A percentile compares a stretch with the other conserved stretches of the same genome.
Conservation (phyloP, 2,797 vertebrate genomes). For the Ptychobarbus kaznakovi region DNA sequence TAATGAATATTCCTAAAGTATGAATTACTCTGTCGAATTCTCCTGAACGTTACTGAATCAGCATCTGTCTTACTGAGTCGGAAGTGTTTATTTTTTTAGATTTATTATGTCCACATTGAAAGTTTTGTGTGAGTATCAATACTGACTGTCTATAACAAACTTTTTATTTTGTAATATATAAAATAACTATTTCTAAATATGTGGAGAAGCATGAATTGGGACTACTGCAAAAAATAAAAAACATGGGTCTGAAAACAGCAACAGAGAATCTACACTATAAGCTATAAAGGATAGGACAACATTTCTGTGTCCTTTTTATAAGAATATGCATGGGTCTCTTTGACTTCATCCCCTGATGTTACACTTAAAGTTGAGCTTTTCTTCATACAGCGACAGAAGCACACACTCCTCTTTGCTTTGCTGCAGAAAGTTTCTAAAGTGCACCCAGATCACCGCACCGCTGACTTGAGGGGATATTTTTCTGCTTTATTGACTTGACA, state of each 20-base stretch:
- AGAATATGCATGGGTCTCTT: slow-evolving; percentile 46
- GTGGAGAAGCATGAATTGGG: not conserved
- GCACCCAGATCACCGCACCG: slow-evolving; percentile 42
- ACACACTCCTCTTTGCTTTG: slow-evolving; percentile 4
- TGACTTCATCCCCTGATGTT: slow-evolving; percentile 16
- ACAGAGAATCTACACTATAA: not conserved
- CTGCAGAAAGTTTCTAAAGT: slow-evolving; percentile 49
- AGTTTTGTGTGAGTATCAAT: not conserved
- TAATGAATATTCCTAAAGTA: not conserved
- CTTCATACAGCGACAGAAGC: not conserved
- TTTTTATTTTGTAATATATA: not conserved
- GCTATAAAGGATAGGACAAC: slow-evolving; percentile 47
- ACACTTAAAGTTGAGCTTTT: slow-evolving; percentile 43
- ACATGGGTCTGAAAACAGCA: not conserved
- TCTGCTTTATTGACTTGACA: slow-evolving; percentile 49
- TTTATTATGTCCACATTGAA: not conserved
- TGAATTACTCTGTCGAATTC: not conserved
- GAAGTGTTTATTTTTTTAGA: not conserved
- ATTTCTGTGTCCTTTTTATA: slow-evolving; percentile 70
- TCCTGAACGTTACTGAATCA: not conserved
- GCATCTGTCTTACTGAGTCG: not conserved
- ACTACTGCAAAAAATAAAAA: not conserved
- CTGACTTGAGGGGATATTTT: slow-evolving; percentile 52
- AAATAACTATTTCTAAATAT: not conserved
- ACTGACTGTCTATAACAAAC: not conserved